Base-by-base conservation (phyloP, 2,797 vertebrate species). In the Bradypodion ventrale region DNA sequence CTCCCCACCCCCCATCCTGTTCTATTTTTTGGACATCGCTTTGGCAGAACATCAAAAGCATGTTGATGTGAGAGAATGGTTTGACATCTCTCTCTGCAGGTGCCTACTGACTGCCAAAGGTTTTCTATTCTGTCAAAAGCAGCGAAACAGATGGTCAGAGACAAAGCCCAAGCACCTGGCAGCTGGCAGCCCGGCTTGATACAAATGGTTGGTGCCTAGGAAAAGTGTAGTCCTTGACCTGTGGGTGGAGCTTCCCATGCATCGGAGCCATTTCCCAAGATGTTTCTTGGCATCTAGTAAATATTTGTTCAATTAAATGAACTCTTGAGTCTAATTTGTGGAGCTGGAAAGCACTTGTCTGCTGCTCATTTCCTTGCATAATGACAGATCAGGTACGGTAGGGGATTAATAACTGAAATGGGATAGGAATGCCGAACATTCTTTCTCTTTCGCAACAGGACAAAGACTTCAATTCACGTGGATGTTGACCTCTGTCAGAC, bases 241-340 rank as follows among this genome's bases (percentile, higher is more conserved):
- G 3, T 44, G n/a, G 49, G 40, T 69, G 72, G 78, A 85, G 37
- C 29, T 69, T 44, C 46, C 49, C n/a, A n/a, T 44, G 72, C 80
- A 46, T 3, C 12, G 27, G 49, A 60, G 40, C 27, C 29, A 80
- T 76, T 75, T 69, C 78, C 78, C 72, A n/a, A 80, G 70, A 69
- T 80, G 70, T 68, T 80, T 80, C 62, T n/a, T 85, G 49, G 37
- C 62, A 68, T 75, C 78, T 44, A 60, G 49, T 81, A 80, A 81
- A 85, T 81, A 85, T 80, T 80, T 80, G 62, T 59, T n/a, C n/a
- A 80, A 75, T n/a, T 80, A 75, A 85, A 85, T 75, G 84, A 80
- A 69, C 63, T 60, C 77, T 3, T n/a, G 56, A 63, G 56, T 52
- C 40, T 73, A 46, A 74, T 84, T 75, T 75, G 78, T 69, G 49